Evolutionary conservation across 2,113 vertebrate species (phyloP).

Genomic region (Oostethus manadensis): DNA sequence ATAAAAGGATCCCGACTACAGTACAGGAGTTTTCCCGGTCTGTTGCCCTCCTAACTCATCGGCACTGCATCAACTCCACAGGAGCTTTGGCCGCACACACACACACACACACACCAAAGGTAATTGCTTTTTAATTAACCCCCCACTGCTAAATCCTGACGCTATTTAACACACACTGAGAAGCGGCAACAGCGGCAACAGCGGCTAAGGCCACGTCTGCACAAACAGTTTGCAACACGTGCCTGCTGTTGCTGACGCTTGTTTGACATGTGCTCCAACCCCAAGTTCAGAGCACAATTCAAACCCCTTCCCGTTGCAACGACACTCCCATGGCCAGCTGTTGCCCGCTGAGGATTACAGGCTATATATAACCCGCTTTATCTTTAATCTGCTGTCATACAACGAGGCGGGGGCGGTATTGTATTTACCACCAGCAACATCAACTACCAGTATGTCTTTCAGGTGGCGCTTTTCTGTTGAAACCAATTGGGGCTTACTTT

Average conservation of each 20-base stretch:
- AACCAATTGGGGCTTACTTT: not conserved
- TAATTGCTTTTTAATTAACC: conserved; percentile 77
- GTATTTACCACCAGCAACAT: too few species aligned
- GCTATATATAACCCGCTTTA: conserved; percentile 58
- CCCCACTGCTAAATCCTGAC: conserved; percentile 64
- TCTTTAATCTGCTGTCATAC: conserved; percentile 59
- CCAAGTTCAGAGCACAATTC: too few species aligned
- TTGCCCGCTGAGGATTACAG: conserved; percentile 45
- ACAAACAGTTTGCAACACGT: conserved; percentile 30
- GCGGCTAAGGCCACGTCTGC: not conserved
- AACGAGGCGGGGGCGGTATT: conserved; percentile 16
- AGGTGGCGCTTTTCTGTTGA: not conserved
- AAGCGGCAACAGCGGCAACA: too few species aligned
- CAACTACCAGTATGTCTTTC: not conserved
- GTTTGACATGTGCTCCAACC: conserved; percentile 3
- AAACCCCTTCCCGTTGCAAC: not conserved
- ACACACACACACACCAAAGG: conserved; percentile 29
- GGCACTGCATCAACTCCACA: conserved; percentile 23
- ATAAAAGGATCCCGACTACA: too few species aligned
- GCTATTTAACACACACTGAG: conserved; percentile 61
- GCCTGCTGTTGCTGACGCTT: conserved; percentile 20
- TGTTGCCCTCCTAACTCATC: not conserved
- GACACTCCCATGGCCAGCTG: conserved; percentile 14
- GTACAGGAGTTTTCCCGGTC: too few species aligned
- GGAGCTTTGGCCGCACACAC: too few species aligned